Conservation (phyloP, 2,888 invertebrate genomes). For the Sarcophaga variegata region DNA sequence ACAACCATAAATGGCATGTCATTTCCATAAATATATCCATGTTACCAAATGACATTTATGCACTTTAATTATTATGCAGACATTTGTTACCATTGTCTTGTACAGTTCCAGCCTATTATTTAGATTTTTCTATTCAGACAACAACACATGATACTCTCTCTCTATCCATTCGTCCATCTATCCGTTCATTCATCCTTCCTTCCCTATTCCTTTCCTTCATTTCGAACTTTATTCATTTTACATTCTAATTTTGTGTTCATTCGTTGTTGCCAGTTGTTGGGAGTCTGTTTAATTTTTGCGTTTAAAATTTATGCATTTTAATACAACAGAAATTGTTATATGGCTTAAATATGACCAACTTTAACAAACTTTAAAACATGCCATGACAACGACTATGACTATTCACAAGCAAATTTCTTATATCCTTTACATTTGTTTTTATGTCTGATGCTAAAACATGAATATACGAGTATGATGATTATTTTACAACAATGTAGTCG, state of each 20-base stretch:
- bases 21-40: slow-evolving; percentile 58
- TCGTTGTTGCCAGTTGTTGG: not conserved
- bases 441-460: slow-evolving; percentile 54
- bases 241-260: not conserved
- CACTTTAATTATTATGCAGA: slow-evolving; percentile 67
- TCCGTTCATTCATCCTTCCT: not conserved
- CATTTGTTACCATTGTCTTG: slow-evolving; percentile 55
- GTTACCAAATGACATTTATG: slow-evolving; percentile 61
- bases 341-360: slow-evolving; percentile 13
- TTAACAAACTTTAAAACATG: slow-evolving; percentile 21
- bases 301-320: slow-evolving; percentile 50
- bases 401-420: slow-evolving; percentile 36
- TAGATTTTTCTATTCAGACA: slow-evolving; percentile 22
- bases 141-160: slow-evolving; percentile 42
- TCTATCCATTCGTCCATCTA: slow-evolving; percentile 2
- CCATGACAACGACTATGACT: slow-evolving; percentile 13
- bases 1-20: slow-evolving; percentile 40
- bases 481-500: slow-evolving; percentile 8
- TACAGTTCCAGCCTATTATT: slow-evolving; percentile 40
- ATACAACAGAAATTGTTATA: slow-evolving; percentile 12
- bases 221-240: slow-evolving; percentile 6
- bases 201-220: not conserved
- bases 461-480: slow-evolving; percentile 39
- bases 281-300: slow-evolving; percentile 7
- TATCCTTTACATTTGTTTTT: slow-evolving; percentile 55